Conservation (phyloP, 2,888 invertebrate species). For the Himalopsyche kuldschensis region DNA sequence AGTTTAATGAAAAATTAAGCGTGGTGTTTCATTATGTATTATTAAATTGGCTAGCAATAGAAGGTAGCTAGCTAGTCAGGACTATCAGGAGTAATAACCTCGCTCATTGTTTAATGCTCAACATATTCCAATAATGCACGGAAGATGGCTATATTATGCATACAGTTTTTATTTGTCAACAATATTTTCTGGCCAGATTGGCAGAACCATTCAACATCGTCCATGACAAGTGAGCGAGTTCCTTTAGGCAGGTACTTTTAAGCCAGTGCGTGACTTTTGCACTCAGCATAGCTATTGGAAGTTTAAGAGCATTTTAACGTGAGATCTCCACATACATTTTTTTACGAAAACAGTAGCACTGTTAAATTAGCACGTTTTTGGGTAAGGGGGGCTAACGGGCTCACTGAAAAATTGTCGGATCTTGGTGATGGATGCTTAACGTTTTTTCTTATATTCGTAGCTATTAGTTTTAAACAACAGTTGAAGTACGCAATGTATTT, state of each 20-base stretch:
- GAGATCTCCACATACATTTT: neutral
- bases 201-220: neutral
- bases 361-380: slow-evolving; percentile 36
- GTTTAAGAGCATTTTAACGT: neutral
- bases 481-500: slow-evolving; percentile 33
- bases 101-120: too few relatives aligned
- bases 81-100: too few relatives aligned
- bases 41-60: too few relatives aligned
- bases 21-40: too few relatives aligned
- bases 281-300: neutral
- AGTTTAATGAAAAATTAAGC: too few relatives aligned
- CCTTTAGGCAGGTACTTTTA: neutral
- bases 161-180: too few relatives aligned
- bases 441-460: slow-evolving; percentile 35
- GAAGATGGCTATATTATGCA: too few relatives aligned
- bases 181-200: neutral
- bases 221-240: neutral
- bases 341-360: slow-evolving; percentile 26
- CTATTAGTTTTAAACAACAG: slow-evolving; percentile 27
- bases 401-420: slow-evolving; percentile 37
- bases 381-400: slow-evolving; percentile 11
- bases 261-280: neutral
- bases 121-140: too few relatives aligned
- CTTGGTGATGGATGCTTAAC: slow-evolving; percentile 37
- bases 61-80: too few relatives aligned